Percentiles rank a stretch among this genome's conserved stretches.
These are phyloP conservation scores for Brachypodius melanocephalos DNA, from an alignment of 2,113 vertebrate genomes.

Conservation along the genomic window DNA sequence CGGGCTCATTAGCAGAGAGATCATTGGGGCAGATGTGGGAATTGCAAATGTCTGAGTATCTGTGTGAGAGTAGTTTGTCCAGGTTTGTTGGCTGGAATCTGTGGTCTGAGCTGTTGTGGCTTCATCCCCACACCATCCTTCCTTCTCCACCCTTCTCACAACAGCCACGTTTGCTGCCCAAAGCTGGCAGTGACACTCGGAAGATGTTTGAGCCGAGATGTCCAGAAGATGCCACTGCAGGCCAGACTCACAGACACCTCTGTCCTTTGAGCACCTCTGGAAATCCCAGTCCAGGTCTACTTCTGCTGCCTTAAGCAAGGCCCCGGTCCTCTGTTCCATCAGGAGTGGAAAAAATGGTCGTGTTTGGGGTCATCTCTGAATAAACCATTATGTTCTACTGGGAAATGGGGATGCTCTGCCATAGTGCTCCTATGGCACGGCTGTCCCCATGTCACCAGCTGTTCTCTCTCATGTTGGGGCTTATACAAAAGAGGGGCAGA, in stretches of 20 bases:
- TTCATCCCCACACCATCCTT: background rate
- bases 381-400: rapidly evolving
- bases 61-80: background rate
- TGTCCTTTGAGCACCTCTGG: background rate
- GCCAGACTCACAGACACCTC: rapidly evolving
- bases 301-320: background rate
- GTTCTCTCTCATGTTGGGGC: background rate
- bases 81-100: background rate
- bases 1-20: rapidly evolving
- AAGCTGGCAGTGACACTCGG: background rate
- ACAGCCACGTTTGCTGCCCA: background rate
- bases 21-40: background rate
- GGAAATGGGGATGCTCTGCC: background rate
- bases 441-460: background rate
- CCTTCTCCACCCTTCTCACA: background rate
- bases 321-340: background rate
- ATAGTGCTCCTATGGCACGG: rapidly evolving
- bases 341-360: background rate
- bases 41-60: background rate
- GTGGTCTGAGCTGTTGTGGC: background rate
- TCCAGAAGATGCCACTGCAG: background rate
- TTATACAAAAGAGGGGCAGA: background rate
- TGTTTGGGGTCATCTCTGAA: background rate
- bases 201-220: no score
- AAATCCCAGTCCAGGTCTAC: background rate